These are phyloP conservation scores for Drosophila mulleri DNA, from an alignment of 2,888 invertebrate genomes.

Conservation along the genomic window DNA sequence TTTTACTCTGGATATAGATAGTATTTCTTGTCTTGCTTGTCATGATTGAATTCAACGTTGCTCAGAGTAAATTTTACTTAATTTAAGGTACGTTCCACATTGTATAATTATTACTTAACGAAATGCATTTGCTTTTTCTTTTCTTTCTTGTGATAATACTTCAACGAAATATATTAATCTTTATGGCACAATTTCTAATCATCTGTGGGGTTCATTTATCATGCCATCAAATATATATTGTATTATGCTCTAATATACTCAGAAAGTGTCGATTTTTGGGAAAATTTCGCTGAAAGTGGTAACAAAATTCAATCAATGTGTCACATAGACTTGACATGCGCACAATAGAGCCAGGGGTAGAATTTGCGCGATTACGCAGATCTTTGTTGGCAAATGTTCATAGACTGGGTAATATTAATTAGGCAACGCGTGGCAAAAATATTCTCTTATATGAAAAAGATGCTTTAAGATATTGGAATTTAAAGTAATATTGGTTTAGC, in stretches of 20 bases:
- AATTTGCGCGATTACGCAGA: constrained; percentile 28
- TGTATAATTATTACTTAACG: too few species aligned
- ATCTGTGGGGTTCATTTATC: constrained; percentile 67
- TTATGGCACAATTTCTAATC: constrained; percentile 12
- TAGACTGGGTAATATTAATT: constrained; percentile 44
- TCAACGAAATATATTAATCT: not conserved
- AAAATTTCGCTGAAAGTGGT: constrained; percentile 52
- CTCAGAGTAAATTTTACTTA: too few species aligned
- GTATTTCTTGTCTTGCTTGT: too few species aligned
- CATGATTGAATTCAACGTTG: too few species aligned
- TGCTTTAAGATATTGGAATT: not conserved
- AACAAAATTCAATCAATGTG: constrained; percentile 72
- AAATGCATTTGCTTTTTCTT: too few species aligned
- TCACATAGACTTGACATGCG: constrained; percentile 65
- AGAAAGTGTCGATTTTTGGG: constrained; percentile 35
- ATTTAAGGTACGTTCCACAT: too few species aligned
- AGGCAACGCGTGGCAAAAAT: constrained; percentile 41
- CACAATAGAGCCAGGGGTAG: constrained; percentile 25
- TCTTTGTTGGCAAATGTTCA: constrained; percentile 20
- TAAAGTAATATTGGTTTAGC: not conserved
- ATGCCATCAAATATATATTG: constrained; percentile 60
- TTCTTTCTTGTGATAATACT: too few species aligned
- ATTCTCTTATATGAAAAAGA: not conserved
- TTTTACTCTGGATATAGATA: too few species aligned
- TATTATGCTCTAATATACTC: constrained; percentile 28